Base-by-base conservation (phyloP, 2,797 vertebrate genomes). In the Cyprinella venusta region DNA sequence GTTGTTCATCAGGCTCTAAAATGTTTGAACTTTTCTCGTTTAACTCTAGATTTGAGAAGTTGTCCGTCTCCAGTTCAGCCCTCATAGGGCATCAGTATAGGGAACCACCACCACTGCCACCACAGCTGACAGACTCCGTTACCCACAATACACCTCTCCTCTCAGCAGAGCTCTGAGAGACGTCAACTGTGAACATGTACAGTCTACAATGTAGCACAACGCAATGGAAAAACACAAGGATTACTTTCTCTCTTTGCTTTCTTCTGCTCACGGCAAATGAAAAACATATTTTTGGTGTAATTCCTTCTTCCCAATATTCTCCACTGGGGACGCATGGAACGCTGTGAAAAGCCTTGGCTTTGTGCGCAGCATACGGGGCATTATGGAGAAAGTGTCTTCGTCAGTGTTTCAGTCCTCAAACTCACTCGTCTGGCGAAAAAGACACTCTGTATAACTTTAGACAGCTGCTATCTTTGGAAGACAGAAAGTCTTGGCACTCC, bases 81-180 rank as follows among this genome's bases (percentile, higher is more conserved):
- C 89, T 91, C 91, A 76, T 91, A 91, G 92, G 92, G 93, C 92
- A 88, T 82, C 88, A 86, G 85, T 79, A 81, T 59, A 71, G 88
- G 87, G 90, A 90, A 91, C 85, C 88, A 85, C 79, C 79, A 85
- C 84, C 80, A 85, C 86, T 83, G 84, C 84, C 81, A 71, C 72
- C 40, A 77, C 81, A 75, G 81, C 56, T 61, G 70, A 71, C 80
- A 68, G 82, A 83, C 86, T 89, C 77, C 89, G 90, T 75, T 65
- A 90, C 85, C 90, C 56, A 86, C 68, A 38, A 86, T 86, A 68
- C 90, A 89, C 83, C 82, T 77, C 68, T 85, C 67, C 82, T 56
- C 52, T 81, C 36, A 24, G 82, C 85, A 52, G 63, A 38, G 61
- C 75, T 82, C 45, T 13, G 45, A 72, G 69, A 81, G 52, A 56